Percentiles rank a stretch among this genome's conserved stretches.
Conservation (phyloP, 2,113 vertebrate genomes). For the Cryptomyrus ogoouensis region DNA sequence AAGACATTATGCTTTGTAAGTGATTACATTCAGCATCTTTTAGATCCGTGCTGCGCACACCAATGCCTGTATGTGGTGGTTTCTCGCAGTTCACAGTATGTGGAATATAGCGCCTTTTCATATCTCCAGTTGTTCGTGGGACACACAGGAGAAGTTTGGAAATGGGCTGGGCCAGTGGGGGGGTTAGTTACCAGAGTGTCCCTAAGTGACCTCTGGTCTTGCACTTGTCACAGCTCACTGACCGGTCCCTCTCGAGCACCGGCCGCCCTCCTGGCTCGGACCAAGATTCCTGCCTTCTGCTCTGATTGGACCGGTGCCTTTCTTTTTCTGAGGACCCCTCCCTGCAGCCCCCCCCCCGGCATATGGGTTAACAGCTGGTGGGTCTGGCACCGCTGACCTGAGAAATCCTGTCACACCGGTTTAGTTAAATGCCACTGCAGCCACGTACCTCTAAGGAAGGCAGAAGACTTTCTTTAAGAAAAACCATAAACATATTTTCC, state of each 20-base stretch:
- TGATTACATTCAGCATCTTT: background rate
- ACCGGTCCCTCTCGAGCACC: background rate
- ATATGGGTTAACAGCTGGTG: constrained; percentile 17
- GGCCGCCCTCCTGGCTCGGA: background rate
- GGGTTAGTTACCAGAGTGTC: background rate
- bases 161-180: background rate
- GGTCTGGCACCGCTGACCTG: constrained; percentile 7
- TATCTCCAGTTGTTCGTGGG: background rate
- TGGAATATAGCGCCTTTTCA: background rate
- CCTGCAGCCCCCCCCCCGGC: background rate
- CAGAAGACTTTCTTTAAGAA: background rate
- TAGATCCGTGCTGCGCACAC: background rate
- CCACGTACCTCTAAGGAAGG: background rate
- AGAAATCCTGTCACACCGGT: background rate
- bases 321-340: background rate
- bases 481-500: background rate
- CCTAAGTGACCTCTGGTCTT: background rate
- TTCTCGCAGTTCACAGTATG: background rate
- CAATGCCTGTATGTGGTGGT: background rate
- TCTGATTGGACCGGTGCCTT: background rate
- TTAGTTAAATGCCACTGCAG: background rate
- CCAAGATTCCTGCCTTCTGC: background rate
- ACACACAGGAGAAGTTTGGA: background rate
- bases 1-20: background rate
- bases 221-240: background rate